phyloP scores from a whole-genome alignment of 2,888 invertebrate species.

The Bimastos eiseni region DNA sequence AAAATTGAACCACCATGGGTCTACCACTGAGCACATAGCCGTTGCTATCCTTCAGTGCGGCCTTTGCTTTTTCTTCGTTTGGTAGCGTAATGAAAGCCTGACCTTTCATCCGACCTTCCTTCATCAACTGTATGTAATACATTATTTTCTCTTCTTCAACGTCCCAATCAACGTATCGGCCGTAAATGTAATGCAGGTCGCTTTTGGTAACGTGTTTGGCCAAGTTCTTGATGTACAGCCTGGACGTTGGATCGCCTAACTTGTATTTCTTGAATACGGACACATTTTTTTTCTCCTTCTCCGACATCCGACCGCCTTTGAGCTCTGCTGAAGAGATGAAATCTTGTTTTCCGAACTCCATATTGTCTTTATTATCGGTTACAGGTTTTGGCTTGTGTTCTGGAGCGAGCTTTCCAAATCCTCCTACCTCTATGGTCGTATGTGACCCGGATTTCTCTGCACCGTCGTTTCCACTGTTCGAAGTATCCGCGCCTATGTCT shows the following conservation, averaged over 20 bases:
- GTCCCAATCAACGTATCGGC: slow-evolving; percentile 68
- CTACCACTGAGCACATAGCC: slow-evolving; percentile 83
- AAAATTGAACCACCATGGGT: slow-evolving; percentile 89
- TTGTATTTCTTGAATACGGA: slow-evolving; percentile 85
- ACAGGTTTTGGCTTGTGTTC: slow-evolving; percentile 40
- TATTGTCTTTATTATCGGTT: slow-evolving; percentile 47
- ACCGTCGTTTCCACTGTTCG: not conserved
- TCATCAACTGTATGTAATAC: slow-evolving; percentile 80
- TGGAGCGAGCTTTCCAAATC: slow-evolving; percentile 58
- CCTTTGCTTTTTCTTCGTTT: slow-evolving; percentile 71
- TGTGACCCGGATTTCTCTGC: not conserved
- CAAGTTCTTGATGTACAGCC: slow-evolving; percentile 90
- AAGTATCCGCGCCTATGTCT: not conserved
- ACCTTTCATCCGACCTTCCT: slow-evolving; percentile 93
- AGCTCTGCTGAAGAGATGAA: slow-evolving; percentile 72
- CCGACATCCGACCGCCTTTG: slow-evolving; percentile 72
- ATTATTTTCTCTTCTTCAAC: slow-evolving; percentile 62
- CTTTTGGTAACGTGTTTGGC: slow-evolving; percentile 76
- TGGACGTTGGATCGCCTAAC: slow-evolving; percentile 77
- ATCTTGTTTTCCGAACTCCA: slow-evolving; percentile 49
- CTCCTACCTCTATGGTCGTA: slow-evolving; percentile 42
- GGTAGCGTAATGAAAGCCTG: slow-evolving; percentile 89
- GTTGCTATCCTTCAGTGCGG: slow-evolving; percentile 81
- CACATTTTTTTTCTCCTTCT: slow-evolving; percentile 67
- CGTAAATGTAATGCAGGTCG: slow-evolving; percentile 74